A percentile compares a stretch with the other conserved stretches of the same genome.
phyloP scores from a whole-genome alignment of 1,140 invertebrate species.

The Polypedilum pembai region DNA sequence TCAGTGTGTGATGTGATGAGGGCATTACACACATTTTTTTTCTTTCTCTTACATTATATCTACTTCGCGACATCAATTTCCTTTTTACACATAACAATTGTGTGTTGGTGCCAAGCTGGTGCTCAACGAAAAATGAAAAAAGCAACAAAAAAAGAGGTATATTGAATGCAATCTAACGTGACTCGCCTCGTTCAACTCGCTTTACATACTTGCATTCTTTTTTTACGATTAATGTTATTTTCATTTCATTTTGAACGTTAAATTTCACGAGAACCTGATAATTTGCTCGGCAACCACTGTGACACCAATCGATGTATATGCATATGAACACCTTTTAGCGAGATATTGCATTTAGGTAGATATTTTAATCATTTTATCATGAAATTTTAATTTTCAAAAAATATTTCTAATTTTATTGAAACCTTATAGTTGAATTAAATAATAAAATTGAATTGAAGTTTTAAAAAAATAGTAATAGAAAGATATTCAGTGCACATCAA shows the following conservation, averaged over 20 bases:
- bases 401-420: too few relatives aligned
- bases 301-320: not conserved
- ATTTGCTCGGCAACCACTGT: not conserved
- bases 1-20: not conserved
- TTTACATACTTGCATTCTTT: not conserved
- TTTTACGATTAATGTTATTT: not conserved
- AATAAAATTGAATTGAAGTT: too few relatives aligned
- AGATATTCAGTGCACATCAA: too few relatives aligned
- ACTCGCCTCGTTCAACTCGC: not conserved
- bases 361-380: too few relatives aligned
- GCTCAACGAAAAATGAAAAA: not conserved
- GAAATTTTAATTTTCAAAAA: too few relatives aligned
- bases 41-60: not conserved
- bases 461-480: too few relatives aligned
- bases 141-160: too few relatives aligned
- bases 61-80: constrained; percentile 10
- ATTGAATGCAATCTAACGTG: not conserved
- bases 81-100: not conserved
- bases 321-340: too few relatives aligned
- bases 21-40: not conserved
- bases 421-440: too few relatives aligned
- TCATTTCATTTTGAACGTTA: not conserved
- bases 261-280: constrained; percentile 17
- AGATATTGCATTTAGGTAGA: too few relatives aligned
- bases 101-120: constrained; percentile 15